Evolutionary conservation across 2,888 invertebrate species (phyloP), one percentile per base, ranked within the genome.

Genomic region (Tipula vernalis): DNA sequence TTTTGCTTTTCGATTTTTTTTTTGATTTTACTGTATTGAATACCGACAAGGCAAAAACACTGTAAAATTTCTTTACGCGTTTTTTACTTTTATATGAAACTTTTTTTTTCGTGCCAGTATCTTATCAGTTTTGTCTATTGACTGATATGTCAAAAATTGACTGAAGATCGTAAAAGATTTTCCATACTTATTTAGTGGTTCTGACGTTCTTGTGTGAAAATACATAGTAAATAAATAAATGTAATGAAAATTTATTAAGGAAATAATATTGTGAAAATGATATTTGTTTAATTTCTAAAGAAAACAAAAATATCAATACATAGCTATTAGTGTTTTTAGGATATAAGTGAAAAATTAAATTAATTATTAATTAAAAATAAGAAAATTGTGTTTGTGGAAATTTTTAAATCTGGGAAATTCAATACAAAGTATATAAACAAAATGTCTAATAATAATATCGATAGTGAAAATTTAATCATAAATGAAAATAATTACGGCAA

Each of bases 91-190:
- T 83, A 36, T 36, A n/a, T n/a, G n/a, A n/a, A 8, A 41, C 51
- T n/a, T 51, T 41, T 84, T 83, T 36, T 84, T 39, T 84, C 2
- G 36, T 84, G 84, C n/a, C 84, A 84, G 84, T 84, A 84, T 39
- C 84, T 84, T 84, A 84, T 84, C 84, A 84, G 84, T 84, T 84
- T 84, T 84, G 84, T 84, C 84, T 84, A 84, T 84, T 84, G 39
- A 84, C 84, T 84, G 84, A 84, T 84, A 84, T 41, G 84, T 39
- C 36, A 39, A 84, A 84, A 84, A 6, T 84, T 84, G 84, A n/a
- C 15, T 84, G 41, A 13, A n/a, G 39, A 39, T 84, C 10, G 15
- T 5, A 1, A 83, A 84, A 13, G 36, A 84, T 13, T 83, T 39
- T 51, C 44, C 83, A 36, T 36, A 36, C 36, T 6, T 57, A 12